Evolutionary conservation across 2,888 invertebrate species (phyloP), one percentile per base, ranked within the genome.

Genomic region (Plagodis dolabraria): DNA sequence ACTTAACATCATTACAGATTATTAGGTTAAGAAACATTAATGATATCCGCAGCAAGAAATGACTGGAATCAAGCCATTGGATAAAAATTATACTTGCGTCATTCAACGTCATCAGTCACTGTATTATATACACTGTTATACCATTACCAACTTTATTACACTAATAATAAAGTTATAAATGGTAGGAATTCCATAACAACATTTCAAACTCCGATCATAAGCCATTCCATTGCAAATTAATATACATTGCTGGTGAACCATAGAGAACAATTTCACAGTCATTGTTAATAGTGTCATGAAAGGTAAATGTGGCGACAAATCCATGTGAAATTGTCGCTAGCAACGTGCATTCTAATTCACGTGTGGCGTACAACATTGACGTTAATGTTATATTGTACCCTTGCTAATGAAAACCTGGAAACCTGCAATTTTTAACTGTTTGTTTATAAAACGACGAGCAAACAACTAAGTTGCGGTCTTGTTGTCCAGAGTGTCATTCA

Each of bases 361-460:
- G 65, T 75, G 70, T 60, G 64, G 64, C 63, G n/a, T n/a, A n/a
- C n/a, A 56, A 72, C 74, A 76, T 74, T 68, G 70, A 69, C 64
- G 68, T 64, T 49, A 64, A 59, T 63, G 68, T n/a, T n/a, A n/a
- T 66, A 71, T 74, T 72, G n/a, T 73, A 60, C 60, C 69, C 67
- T 40, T 67, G 63, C 66, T 85, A 85, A 86, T 86, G 79, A 82
- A 54, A 56, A 65, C 65, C 68, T 72, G 67, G 62, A 66, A 79
- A 75, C 80, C 45, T 83, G 65, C 78, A 83, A 84, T 87, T 85
- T 83, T 72, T 70, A 49, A 57, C 66, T 69, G 69, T 72, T 76
- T 68, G 78, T 79, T 80, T 83, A 86, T 85, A 86, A 77, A 85
- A 75, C 67, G 61, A 50, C 64, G 64, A 69, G 70, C 71, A 64